A percentile compares a stretch with the other conserved stretches of the same genome.
phyloP scores from a whole-genome alignment of 2,888 invertebrate species.

The Rhagophthalmus giganteus region DNA sequence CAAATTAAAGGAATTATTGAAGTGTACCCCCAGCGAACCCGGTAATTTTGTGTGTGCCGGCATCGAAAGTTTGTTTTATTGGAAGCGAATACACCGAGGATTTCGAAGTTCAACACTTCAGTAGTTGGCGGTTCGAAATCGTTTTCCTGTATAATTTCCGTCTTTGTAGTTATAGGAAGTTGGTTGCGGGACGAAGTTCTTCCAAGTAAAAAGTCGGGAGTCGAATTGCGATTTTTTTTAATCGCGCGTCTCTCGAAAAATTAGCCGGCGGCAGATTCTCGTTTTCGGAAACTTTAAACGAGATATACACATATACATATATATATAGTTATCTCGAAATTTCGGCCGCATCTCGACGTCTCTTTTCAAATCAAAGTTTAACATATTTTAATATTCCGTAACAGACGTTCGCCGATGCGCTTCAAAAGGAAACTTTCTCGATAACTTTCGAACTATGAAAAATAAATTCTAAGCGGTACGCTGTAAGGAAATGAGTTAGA shows the following conservation, averaged over 20 bases:
- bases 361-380: conserved; percentile 15
- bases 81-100: conserved; percentile 7
- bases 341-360: no score
- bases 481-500: conserved; percentile 7
- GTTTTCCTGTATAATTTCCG: conserved; percentile 20
- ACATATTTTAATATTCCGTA: conserved; percentile 20
- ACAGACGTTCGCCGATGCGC: conserved; percentile 14
- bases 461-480: conserved; percentile 11
- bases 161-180: conserved; percentile 14
- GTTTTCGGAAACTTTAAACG: no score
- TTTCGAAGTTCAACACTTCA: conserved; percentile 10
- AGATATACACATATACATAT: no score
- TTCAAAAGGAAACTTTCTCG: conserved; percentile 20
- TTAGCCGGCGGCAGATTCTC: no score
- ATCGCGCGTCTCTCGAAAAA: no score
- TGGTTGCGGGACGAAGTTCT: conserved; percentile 5
- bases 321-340: no score
- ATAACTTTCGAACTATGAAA: conserved; percentile 16
- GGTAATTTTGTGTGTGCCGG: conserved; percentile 8
- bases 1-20: conserved; percentile 21
- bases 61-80: conserved; percentile 10
- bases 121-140: conserved; percentile 13
- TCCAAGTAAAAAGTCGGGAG: conserved; percentile 3
- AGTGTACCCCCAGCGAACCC: conserved; percentile 6
- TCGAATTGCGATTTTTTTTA: not conserved